Evolutionary conservation across 2,113 vertebrate genomes (phyloP), one percentile per base, ranked within the genome.

Genomic region (Phocoena phocoena): DNA sequence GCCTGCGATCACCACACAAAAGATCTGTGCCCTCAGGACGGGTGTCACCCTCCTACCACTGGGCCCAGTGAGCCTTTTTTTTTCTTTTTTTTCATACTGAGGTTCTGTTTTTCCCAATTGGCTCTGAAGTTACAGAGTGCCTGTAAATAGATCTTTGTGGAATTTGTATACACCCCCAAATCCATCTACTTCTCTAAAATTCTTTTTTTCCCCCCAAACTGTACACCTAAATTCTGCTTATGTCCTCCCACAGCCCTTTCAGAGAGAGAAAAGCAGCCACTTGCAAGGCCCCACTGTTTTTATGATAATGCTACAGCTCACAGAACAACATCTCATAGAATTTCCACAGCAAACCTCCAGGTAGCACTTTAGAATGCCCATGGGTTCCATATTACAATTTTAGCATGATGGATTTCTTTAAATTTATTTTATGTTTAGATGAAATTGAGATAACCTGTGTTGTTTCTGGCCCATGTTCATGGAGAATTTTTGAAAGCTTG

Each of bases 331-430:
- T 26, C 74, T 91, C 83, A 85, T 23, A 84, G 68, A 95, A 80
- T 94, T 97, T 94, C 89, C 86, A n/a, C n/a, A 90, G 83, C 65
- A 95, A 95, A 81, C 65, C 95, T 95, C 92, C 79, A 80, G 70
- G 92, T 67, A 95, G 79, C 65, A 55, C 91, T 95, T 97, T 67
- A 84, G 86, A 74, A 95, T 8, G 36, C 95, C 31, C 79, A 26
- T 87, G 96, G 82, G 95, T 86, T 94, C 65, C 76, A 80, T 98
- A 95, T 97, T 97, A 96, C 95, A 96, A 95, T 97, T 96, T 97
- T 97, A 97, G 93, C 82, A 73, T 83, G 88, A 50, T 73, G 91
- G 33, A 97, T 94, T 97, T 95, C 80, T 76, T 80, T 89, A 68
- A 91, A 79, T 31, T 94, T 95, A 86, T 91, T 98, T 97, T 97